Percentiles rank a stretch among this genome's conserved stretches.
These are phyloP conservation scores for Julus scanicus DNA, from an alignment of 2,888 invertebrate genomes.

Conservation along the genomic window DNA sequence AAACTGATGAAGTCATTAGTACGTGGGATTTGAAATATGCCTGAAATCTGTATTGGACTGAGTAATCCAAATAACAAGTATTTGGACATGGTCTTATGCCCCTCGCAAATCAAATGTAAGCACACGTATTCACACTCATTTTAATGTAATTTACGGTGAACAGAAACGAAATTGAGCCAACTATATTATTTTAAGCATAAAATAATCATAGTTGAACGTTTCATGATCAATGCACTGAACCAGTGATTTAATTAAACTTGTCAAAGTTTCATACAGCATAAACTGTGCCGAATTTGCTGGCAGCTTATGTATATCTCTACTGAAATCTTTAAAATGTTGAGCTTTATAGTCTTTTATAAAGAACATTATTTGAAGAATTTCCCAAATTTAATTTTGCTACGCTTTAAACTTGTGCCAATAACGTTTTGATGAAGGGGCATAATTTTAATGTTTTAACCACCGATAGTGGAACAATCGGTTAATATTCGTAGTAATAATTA, in stretches of 20 bases:
- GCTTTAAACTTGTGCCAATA: slow-evolving; percentile 40
- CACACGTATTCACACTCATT: neutral
- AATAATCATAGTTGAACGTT: neutral
- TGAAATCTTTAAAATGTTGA: neutral
- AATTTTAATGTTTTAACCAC: slow-evolving; percentile 7
- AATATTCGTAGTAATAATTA: slow-evolving; percentile 17
- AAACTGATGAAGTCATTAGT: too few relatives aligned
- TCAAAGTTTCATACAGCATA: neutral
- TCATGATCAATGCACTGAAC: neutral
- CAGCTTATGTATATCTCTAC: neutral
- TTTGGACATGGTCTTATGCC: neutral
- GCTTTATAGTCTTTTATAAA: neutral
- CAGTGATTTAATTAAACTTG: neutral
- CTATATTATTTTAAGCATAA: neutral
- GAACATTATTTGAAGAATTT: neutral
- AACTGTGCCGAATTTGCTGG: neutral
- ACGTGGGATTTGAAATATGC: too few relatives aligned
- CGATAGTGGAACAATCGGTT: slow-evolving; percentile 18
- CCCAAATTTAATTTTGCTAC: neutral
- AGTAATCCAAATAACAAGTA: neutral
- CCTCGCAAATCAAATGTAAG: neutral
- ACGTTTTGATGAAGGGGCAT: neutral
- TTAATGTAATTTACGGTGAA: neutral
- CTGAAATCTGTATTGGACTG: too few relatives aligned
- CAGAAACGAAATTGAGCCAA: neutral